Conservation (phyloP, 2,888 invertebrate genomes). For the Cecidostiba fungosa region DNA sequence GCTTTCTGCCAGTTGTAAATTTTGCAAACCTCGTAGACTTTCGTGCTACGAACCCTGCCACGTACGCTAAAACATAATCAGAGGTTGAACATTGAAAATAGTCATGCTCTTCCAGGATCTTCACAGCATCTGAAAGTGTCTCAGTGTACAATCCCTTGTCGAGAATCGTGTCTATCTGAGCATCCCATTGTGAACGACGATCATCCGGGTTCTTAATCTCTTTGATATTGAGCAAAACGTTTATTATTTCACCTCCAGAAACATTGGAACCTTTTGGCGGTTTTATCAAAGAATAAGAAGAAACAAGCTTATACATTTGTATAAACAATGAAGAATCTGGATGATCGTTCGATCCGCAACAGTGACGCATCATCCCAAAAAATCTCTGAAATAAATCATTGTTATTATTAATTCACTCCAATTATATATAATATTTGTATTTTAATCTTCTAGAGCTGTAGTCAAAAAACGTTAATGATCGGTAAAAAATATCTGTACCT, state of each 20-base stretch:
- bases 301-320: slow-evolving; percentile 48
- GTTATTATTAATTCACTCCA: too few relatives aligned
- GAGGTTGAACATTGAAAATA: slow-evolving; percentile 51
- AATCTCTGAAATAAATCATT: too few relatives aligned
- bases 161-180: too few relatives aligned
- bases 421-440: not conserved
- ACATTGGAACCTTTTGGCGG: slow-evolving; percentile 53
- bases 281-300: slow-evolving; percentile 45
- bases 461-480: too few relatives aligned
- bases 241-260: slow-evolving; percentile 30
- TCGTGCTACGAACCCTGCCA: slow-evolving; percentile 28
- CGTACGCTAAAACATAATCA: slow-evolving; percentile 52
- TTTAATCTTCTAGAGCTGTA: not conserved
- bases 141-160: not conserved
- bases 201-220: slow-evolving; percentile 31
- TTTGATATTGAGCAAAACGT: slow-evolving; percentile 39
- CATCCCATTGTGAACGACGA: too few relatives aligned
- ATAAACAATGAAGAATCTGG: slow-evolving; percentile 48
- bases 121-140: slow-evolving; percentile 15
- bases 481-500: too few relatives aligned
- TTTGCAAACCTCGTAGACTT: slow-evolving; percentile 19
- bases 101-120: slow-evolving; percentile 40
- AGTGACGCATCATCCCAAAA: slow-evolving; percentile 54
- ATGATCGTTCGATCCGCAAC: slow-evolving; percentile 56
- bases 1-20: not conserved